Conservation (phyloP, 2,797 vertebrate genomes). For the Squalus acanthias region DNA sequence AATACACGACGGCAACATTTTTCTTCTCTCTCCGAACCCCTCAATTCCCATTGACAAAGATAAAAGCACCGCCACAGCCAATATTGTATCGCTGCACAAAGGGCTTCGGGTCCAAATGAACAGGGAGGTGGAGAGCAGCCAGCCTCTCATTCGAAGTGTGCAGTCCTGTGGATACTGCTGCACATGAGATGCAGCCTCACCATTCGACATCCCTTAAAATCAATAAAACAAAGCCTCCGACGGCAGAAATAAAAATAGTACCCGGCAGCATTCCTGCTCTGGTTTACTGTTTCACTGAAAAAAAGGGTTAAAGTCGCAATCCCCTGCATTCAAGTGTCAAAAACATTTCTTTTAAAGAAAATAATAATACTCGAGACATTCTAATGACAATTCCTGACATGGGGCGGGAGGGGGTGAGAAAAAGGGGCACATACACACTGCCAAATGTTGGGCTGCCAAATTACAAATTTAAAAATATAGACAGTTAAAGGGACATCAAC, state of each 20-base stretch:
- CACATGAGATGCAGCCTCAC: neutral
- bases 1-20: neutral
- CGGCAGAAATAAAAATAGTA: neutral
- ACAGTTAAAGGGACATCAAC: neutral
- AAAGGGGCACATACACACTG: neutral
- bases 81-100: neutral
- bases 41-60: neutral
- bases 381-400: neutral
- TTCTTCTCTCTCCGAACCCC: neutral
- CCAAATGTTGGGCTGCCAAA: neutral
- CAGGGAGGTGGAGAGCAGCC: neutral
- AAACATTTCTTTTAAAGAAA: neutral
- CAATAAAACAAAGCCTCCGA: neutral
- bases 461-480: neutral
- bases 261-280: neutral
- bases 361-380: neutral
- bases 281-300: neutral
- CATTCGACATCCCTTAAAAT: neutral
- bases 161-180: neutral
- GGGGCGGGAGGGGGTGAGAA: neutral
- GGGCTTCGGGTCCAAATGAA: neutral
- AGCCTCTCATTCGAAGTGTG: neutral
- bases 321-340: neutral
- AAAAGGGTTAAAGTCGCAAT: neutral
- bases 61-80: neutral